These are phyloP conservation scores for Pogonophryne albipinna DNA, from an alignment of 2,797 vertebrate species.

Conservation along the genomic window DNA sequence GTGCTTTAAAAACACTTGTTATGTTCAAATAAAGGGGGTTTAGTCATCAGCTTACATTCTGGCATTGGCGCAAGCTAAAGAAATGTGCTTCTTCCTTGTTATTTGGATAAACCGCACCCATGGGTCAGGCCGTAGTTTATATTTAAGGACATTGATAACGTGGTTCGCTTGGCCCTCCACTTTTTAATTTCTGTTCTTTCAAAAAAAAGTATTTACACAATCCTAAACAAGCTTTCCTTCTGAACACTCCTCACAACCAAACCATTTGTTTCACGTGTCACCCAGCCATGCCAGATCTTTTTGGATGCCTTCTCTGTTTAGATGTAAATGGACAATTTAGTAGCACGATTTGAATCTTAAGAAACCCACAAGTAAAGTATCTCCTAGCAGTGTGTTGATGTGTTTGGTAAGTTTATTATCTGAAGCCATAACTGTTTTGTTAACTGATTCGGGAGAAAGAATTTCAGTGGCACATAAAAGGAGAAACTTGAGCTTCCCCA, in stretches of 20 bases:
- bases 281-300: slow-evolving; percentile 53
- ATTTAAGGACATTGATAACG: slow-evolving; percentile 14
- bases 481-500: slow-evolving; percentile 28
- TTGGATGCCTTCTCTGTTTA: slow-evolving; percentile 60
- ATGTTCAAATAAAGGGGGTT: slow-evolving; percentile 3
- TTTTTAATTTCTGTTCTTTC: slow-evolving; percentile 33
- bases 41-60: neutral
- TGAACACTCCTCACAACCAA: slow-evolving; percentile 47
- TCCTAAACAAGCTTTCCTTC: slow-evolving; percentile 30
- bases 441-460: slow-evolving; percentile 38
- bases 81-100: neutral
- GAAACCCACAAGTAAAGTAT: slow-evolving; percentile 51
- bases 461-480: slow-evolving; percentile 48
- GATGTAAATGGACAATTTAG: slow-evolving; percentile 69
- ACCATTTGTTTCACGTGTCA: slow-evolving; percentile 63
- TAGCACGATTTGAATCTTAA: slow-evolving; percentile 50
- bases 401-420: slow-evolving; percentile 49
- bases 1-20: neutral
- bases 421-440: slow-evolving; percentile 45
- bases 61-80: neutral
- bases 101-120: neutral
- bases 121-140: slow-evolving; percentile 1
- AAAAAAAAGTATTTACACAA: slow-evolving; percentile 61
- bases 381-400: slow-evolving; percentile 39
- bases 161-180: slow-evolving; percentile 9